Conservation (phyloP, 2,113 vertebrate genomes). For the chimpanzee (Pan troglodytes) region NHGRI_mPanTro3-v2.1_pri NC_072398.2:176646501-176647000, state of each 20-base stretch:
- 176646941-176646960: not conserved
- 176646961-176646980: not conserved
- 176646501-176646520: not conserved
- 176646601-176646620: not conserved
- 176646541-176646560: not conserved
- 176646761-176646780: not conserved
- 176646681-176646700: not conserved
- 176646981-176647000: not conserved
- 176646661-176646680: not conserved
- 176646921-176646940: not conserved
- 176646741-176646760: not conserved
- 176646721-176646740: not conserved
- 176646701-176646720: not conserved
- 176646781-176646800: not conserved
- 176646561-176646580: not conserved
- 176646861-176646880: constrained; percentile 48
- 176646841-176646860: constrained; percentile 54
- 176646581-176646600: not conserved
- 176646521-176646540: not conserved
- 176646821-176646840: constrained; percentile 63
- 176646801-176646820: constrained; percentile 68
- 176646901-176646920: not conserved
- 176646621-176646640: not conserved
- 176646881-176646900: not conserved
- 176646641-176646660: not conserved